phyloP scores from a whole-genome alignment of 1,140 invertebrate species.

The Drosophila parabipectinata region DNA sequence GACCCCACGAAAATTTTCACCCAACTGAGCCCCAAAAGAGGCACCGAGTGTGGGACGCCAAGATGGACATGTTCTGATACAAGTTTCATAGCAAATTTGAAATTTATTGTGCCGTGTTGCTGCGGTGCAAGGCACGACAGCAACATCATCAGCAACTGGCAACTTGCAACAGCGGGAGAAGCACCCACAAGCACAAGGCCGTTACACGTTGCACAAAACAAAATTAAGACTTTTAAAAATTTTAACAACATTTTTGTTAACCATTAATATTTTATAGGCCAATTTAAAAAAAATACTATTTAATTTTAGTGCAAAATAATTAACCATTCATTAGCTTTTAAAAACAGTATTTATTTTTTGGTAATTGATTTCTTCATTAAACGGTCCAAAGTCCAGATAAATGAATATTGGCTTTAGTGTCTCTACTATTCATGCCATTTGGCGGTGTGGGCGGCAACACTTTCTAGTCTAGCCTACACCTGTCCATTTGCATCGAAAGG shows the following conservation, averaged over 20 bases:
- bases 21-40: slow-evolving; percentile 25
- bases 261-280: neutral
- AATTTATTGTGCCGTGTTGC: slow-evolving; percentile 72
- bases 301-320: neutral
- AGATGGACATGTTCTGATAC: slow-evolving; percentile 82
- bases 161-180: slow-evolving; percentile 38
- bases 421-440: slow-evolving; percentile 66
- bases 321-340: neutral
- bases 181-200: slow-evolving; percentile 62
- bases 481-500: slow-evolving; percentile 56
- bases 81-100: slow-evolving; percentile 80
- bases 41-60: slow-evolving; percentile 52
- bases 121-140: slow-evolving; percentile 34
- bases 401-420: neutral
- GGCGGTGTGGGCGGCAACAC: slow-evolving; percentile 68
- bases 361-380: neutral
- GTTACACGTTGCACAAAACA: slow-evolving; percentile 6
- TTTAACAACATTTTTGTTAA: neutral
- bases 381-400: neutral
- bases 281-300: neutral
- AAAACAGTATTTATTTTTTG: neutral
- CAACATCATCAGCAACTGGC: slow-evolving; percentile 50
- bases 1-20: slow-evolving; percentile 60
- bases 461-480: slow-evolving; percentile 60
- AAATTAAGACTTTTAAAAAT: neutral